phyloP scores from a whole-genome alignment of 2,797 vertebrate genomes.

The Ctenosaura bakeri region DNA sequence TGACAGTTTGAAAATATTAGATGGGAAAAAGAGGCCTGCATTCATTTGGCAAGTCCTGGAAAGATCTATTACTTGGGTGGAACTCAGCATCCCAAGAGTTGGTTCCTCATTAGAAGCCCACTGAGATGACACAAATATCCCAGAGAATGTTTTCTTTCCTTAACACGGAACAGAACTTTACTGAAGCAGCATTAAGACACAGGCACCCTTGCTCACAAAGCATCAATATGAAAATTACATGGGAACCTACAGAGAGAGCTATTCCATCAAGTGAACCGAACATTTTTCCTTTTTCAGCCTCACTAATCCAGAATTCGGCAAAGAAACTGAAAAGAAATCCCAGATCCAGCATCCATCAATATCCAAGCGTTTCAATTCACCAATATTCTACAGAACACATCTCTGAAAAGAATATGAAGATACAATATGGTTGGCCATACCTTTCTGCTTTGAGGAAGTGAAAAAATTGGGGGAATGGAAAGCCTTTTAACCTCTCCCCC shows the following conservation, averaged over 20 bases:
- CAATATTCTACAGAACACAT: neutral
- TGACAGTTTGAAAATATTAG: too few relatives aligned
- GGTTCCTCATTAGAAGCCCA: neutral
- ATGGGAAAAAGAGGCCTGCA: neutral
- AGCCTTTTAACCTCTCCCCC: neutral
- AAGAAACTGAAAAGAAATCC: slow-evolving; percentile 26
- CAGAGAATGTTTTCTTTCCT: neutral
- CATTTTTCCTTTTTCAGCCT: slow-evolving; percentile 22
- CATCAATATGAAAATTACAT: neutral
- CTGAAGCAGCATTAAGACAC: slow-evolving; percentile 21
- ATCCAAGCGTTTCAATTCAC: slow-evolving; percentile 7
- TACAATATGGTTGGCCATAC: slow-evolving; percentile 2
- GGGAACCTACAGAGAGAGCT: neutral
- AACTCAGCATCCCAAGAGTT: neutral
- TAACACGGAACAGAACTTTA: neutral
- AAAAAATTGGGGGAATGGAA: neutral
- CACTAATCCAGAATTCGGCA: slow-evolving; percentile 38
- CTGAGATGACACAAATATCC: neutral
- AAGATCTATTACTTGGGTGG: neutral
- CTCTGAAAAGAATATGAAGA: slow-evolving; percentile 25
- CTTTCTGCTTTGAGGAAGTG: too few relatives aligned
- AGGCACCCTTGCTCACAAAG: slow-evolving; percentile 19
- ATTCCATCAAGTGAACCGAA: neutral
- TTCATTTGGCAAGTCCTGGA: neutral
- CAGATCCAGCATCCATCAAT: neutral